A percentile compares a stretch with the other conserved stretches of the same genome.
phyloP scores from a whole-genome alignment of 2,113 vertebrate species.

The Chionodraco myersi region DNA sequence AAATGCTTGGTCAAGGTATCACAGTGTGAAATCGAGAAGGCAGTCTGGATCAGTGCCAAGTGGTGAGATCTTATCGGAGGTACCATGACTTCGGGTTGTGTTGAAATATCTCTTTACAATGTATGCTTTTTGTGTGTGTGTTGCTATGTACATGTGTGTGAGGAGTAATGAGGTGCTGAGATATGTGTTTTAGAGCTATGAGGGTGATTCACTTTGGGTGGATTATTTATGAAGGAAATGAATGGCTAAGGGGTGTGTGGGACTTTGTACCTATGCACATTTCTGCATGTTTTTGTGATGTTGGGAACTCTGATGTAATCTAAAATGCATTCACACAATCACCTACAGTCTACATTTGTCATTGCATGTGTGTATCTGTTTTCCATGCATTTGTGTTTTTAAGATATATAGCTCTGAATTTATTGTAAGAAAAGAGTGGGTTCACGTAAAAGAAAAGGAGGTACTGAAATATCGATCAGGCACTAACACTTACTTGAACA shows the following conservation, averaged over 20 bases:
- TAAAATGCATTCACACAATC: background rate
- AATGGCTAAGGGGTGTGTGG: background rate
- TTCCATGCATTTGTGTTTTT: background rate
- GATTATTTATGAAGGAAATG: conserved; percentile 3
- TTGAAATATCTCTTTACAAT: conserved; percentile 50
- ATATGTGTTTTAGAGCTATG: conserved; percentile 23
- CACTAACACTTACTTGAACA: too few species aligned
- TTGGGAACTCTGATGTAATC: background rate
- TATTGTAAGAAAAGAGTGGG: too few species aligned
- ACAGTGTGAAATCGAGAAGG: conserved; percentile 45
- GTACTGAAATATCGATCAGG: too few species aligned
- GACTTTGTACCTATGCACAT: background rate
- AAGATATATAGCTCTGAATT: too few species aligned
- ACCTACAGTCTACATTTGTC: background rate
- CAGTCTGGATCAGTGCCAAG: conserved; percentile 45
- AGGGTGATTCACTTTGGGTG: conserved; percentile 19
- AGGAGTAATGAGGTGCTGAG: conserved; percentile 1
- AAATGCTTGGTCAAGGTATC: conserved; percentile 36
- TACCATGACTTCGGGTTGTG: conserved; percentile 57
- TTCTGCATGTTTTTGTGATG: conserved; percentile 13
- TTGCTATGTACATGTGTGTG: background rate
- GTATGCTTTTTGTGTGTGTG: conserved; percentile 6
- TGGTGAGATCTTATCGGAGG: conserved; percentile 52
- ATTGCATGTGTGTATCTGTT: background rate
- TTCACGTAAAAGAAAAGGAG: too few species aligned